These are phyloP conservation scores for Melinopterus prodromus DNA, from an alignment of 2,888 invertebrate genomes.

Conservation along the genomic window DNA sequence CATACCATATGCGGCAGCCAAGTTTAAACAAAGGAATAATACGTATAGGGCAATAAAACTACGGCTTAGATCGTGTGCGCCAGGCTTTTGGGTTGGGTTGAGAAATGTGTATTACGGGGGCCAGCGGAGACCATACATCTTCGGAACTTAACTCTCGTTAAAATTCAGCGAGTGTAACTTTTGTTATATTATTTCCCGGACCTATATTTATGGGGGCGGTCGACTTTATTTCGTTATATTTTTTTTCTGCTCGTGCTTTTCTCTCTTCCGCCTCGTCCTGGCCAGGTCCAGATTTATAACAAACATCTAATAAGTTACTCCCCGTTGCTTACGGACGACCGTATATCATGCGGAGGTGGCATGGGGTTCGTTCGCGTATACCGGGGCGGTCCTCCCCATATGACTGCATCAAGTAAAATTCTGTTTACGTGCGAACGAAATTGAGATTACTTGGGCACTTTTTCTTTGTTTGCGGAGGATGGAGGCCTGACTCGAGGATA, in stretches of 20 bases:
- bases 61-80: slow-evolving; percentile 9
- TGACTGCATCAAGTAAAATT: slow-evolving; percentile 22
- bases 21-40: background rate
- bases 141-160: slow-evolving; percentile 45
- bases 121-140: slow-evolving; percentile 23
- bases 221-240: slow-evolving; percentile 52
- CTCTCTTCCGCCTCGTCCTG: background rate
- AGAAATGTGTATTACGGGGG: background rate
- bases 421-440: slow-evolving; percentile 22
- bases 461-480: slow-evolving; percentile 14
- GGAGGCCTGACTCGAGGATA: background rate
- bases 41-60: background rate
- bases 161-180: slow-evolving; percentile 51
- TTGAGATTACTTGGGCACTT: slow-evolving; percentile 18
- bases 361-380: background rate
- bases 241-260: background rate
- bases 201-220: slow-evolving; percentile 50
- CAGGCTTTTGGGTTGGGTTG: background rate
- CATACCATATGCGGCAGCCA: background rate
- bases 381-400: slow-evolving; percentile 6
- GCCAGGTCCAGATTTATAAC: slow-evolving; percentile 51
- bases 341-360: slow-evolving; percentile 47
- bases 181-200: slow-evolving; percentile 51
- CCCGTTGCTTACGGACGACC: slow-evolving; percentile 46
- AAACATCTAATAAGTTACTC: slow-evolving; percentile 56